These are phyloP conservation scores for Nerophis lumbriciformis DNA, from an alignment of 2,113 vertebrate species.

Conservation along the genomic window DNA sequence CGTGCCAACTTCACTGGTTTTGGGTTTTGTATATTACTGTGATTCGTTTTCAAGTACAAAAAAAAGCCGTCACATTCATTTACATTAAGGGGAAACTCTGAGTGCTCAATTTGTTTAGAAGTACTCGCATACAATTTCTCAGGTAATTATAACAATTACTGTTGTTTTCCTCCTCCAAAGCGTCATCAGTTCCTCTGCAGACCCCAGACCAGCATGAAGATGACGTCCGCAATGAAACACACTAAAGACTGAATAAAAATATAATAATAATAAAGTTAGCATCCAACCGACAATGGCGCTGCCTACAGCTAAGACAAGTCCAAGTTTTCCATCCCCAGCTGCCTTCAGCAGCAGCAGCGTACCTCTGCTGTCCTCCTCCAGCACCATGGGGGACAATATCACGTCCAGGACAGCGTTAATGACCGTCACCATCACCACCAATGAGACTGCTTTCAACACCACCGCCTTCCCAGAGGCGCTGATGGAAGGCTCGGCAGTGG, in stretches of 20 bases:
- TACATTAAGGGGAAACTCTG: too few relatives aligned
- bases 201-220: conserved; percentile 19
- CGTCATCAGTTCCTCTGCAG: conserved; percentile 20
- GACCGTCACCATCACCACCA: conserved; percentile 73
- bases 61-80: too few relatives aligned
- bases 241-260: conserved; percentile 25
- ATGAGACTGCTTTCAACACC: conserved; percentile 82
- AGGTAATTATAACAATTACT: neutral
- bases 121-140: neutral
- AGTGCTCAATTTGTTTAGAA: neutral
- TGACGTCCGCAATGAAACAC: conserved; percentile 15
- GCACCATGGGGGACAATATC: conserved; percentile 48
- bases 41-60: too few relatives aligned
- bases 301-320: conserved; percentile 37
- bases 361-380: conserved; percentile 43
- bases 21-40: too few relatives aligned
- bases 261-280: conserved; percentile 2
- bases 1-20: too few relatives aligned
- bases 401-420: conserved; percentile 56
- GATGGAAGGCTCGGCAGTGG: conserved; percentile 70
- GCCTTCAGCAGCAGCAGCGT: conserved; percentile 35
- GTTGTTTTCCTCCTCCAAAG: conserved; percentile 1
- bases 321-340: conserved; percentile 45
- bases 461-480: conserved; percentile 75
- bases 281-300: conserved; percentile 49